Conservation (phyloP, 35 echinoderm and acorn worm species). For the Apostichopus californicus region DNA sequence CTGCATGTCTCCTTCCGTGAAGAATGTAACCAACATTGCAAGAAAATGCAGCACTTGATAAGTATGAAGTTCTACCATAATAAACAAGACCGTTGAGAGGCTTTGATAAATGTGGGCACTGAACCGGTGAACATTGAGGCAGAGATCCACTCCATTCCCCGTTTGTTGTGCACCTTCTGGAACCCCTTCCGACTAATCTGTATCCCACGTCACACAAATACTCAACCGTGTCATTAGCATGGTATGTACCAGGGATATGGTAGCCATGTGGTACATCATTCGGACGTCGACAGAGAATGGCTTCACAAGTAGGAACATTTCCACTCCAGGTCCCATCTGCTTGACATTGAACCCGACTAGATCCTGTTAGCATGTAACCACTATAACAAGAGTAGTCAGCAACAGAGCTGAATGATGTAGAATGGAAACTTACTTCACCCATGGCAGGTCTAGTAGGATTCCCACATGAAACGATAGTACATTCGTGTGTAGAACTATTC, state of each 20-base stretch:
- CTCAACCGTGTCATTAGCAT: constrained; percentile 13
- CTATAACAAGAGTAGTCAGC: constrained; percentile 18
- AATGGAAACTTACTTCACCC: neutral
- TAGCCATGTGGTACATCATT: neutral
- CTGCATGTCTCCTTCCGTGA: neutral
- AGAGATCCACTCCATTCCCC: constrained; percentile 53
- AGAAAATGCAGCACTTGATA: constrained; percentile 14
- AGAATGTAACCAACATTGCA: constrained; percentile 57
- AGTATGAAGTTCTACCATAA: constrained; percentile 22
- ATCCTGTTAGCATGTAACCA: neutral
- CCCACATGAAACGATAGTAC: neutral
- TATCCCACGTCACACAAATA: constrained; percentile 38
- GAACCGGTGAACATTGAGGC: constrained; percentile 50
- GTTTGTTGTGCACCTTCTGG: constrained; percentile 32
- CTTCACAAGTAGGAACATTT: neutral
- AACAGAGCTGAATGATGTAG: neutral
- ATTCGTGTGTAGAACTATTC: neutral
- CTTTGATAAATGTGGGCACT: neutral
- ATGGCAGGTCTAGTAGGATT: neutral
- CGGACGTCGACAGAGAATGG: neutral
- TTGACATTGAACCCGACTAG: neutral
- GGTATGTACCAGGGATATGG: neutral
- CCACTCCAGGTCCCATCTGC: constrained; percentile 25
- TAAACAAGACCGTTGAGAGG: neutral
- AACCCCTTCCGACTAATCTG: constrained; percentile 11